These are phyloP conservation scores for Microtus montanus DNA, from an alignment of 2,113 vertebrate species.

Conservation along the genomic window DNA sequence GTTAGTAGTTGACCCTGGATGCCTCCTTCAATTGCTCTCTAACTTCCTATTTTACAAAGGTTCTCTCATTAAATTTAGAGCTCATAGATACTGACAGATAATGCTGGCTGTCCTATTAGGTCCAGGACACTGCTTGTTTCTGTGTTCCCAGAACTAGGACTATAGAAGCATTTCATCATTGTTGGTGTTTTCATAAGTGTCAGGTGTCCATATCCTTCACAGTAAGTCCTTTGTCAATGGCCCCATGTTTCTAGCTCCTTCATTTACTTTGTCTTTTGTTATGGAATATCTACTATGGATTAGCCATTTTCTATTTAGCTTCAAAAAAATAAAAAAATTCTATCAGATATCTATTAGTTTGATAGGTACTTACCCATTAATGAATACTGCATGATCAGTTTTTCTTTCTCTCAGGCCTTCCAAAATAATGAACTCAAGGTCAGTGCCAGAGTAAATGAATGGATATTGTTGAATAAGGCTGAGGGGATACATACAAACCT, in stretches of 20 bases:
- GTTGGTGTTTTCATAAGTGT: background rate
- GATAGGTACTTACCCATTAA: background rate
- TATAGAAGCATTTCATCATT: background rate
- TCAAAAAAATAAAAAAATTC: background rate
- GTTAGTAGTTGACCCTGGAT: background rate
- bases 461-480: background rate
- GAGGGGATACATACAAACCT: background rate
- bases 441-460: background rate
- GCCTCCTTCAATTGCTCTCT: background rate
- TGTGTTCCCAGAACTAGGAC: background rate
- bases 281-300: background rate
- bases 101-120: too few relatives aligned
- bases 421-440: background rate
- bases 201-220: background rate
- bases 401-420: background rate
- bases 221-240: background rate
- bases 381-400: background rate
- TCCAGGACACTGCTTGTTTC: background rate
- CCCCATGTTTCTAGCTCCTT: background rate
- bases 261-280: background rate
- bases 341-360: background rate
- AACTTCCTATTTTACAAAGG: background rate
- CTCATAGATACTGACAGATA: background rate
- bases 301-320: background rate
- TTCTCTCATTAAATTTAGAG: background rate